These are phyloP conservation scores for Rosalia funebris DNA, from an alignment of 2,888 invertebrate genomes.

Conservation along the genomic window DNA sequence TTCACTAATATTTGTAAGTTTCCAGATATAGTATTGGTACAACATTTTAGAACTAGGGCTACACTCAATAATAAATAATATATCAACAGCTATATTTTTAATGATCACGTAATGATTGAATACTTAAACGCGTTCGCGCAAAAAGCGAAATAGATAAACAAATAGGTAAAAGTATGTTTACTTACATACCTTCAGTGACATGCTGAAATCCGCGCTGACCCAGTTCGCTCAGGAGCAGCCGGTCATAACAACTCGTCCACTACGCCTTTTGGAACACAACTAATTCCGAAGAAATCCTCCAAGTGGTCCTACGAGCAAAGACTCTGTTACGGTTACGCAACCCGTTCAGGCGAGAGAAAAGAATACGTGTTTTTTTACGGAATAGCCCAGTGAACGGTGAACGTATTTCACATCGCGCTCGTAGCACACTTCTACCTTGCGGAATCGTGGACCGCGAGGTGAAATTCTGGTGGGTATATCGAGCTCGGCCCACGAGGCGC, in stretches of 20 bases:
- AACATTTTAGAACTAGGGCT: too few relatives aligned
- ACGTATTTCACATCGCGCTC: constrained; percentile 29
- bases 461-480: constrained; percentile 34
- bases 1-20: too few relatives aligned
- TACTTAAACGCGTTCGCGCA: background rate
- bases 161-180: background rate
- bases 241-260: constrained; percentile 13
- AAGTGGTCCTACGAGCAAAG: constrained; percentile 19
- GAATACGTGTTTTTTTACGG: constrained; percentile 27
- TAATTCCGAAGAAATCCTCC: constrained; percentile 22
- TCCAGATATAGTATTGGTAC: too few relatives aligned
- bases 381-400: constrained; percentile 31
- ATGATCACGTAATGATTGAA: background rate
- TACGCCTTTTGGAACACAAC: constrained; percentile 24
- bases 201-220: constrained; percentile 32
- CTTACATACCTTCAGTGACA: constrained; percentile 42
- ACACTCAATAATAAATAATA: too few relatives aligned
- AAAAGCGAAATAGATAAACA: background rate
- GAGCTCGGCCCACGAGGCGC: constrained; percentile 27
- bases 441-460: constrained; percentile 28
- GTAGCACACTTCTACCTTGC: constrained; percentile 7
- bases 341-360: constrained; percentile 27
- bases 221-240: constrained; percentile 14
- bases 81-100: too few relatives aligned
- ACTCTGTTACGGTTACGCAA: constrained; percentile 36